Evolutionary conservation across 2,797 vertebrate species (phyloP).

Genomic region (Pitangus sulphuratus): DNA sequence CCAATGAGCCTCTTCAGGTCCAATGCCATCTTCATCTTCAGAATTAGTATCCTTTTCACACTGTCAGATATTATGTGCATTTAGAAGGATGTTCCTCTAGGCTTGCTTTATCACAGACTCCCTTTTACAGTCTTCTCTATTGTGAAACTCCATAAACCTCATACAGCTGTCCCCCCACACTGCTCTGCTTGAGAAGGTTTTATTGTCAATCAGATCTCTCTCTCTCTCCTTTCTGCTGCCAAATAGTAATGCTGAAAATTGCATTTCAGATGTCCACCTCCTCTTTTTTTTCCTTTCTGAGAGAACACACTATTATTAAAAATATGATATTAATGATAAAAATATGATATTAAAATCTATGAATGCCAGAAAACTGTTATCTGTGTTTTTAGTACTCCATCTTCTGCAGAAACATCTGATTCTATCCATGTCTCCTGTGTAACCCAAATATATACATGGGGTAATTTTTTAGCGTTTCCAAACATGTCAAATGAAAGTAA

Average conservation of each 20-base stretch:
- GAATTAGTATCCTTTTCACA: not conserved
- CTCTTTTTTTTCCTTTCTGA: not conserved
- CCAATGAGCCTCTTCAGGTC: not conserved
- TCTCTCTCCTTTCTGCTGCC: not conserved
- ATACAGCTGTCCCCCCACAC: not conserved
- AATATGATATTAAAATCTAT: not conserved
- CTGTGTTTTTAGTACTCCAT: not conserved
- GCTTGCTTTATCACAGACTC: not conserved
- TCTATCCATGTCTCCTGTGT: not conserved
- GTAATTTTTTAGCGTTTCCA: not conserved
- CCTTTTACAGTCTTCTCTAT: not conserved
- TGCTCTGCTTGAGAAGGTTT: not conserved
- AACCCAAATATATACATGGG: not conserved
- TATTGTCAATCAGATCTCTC: not conserved
- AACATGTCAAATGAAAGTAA: not conserved
- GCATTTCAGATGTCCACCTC: not conserved
- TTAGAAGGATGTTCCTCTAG: not conserved
- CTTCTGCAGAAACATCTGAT: not conserved
- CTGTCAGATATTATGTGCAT: not conserved
- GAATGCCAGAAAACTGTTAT: not conserved
- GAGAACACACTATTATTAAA: not conserved
- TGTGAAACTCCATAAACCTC: not conserved
- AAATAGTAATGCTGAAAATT: not conserved
- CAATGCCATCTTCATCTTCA: not conserved
- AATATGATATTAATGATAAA: not conserved